Evolutionary conservation across 2,888 invertebrate species (phyloP).

Genomic region (Cryptus armator): DNA sequence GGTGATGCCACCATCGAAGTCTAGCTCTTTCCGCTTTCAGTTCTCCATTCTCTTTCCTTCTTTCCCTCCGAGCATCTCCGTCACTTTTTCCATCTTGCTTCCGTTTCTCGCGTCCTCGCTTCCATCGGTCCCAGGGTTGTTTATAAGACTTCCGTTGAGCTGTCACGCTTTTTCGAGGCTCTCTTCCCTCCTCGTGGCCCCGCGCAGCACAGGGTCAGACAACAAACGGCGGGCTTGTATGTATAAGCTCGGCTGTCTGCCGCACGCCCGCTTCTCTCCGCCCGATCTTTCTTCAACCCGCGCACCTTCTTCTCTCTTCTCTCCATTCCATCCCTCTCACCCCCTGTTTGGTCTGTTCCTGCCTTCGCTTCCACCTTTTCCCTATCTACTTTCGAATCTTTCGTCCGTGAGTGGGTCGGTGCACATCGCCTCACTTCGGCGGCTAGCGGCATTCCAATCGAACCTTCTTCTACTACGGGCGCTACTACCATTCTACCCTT

Average conservation of each 20-base stretch:
- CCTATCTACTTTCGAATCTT: slow-evolving; percentile 64
- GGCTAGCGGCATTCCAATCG: slow-evolving; percentile 63
- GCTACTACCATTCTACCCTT: slow-evolving; percentile 29
- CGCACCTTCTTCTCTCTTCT: slow-evolving; percentile 29
- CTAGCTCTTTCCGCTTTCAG: slow-evolving; percentile 3
- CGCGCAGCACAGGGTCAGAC: slow-evolving; percentile 73
- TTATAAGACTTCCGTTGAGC: slow-evolving; percentile 81
- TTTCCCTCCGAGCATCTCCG: slow-evolving; percentile 5
- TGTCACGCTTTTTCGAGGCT: slow-evolving; percentile 74
- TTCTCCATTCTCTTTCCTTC: slow-evolving; percentile 4
- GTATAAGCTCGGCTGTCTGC: slow-evolving; percentile 79
- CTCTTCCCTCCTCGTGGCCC: slow-evolving; percentile 31
- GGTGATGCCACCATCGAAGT: slow-evolving; percentile 4
- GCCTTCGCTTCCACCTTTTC: slow-evolving; percentile 52
- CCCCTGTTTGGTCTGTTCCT: slow-evolving; percentile 27
- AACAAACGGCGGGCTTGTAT: slow-evolving; percentile 79
- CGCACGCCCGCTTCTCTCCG: slow-evolving; percentile 76
- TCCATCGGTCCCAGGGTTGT: slow-evolving; percentile 77
- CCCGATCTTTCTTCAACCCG: slow-evolving; percentile 43
- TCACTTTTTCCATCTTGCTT: slow-evolving; percentile 61
- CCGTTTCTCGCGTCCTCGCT: slow-evolving; percentile 47
- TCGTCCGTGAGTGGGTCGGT: slow-evolving; percentile 47
- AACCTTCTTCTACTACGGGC: slow-evolving; percentile 34
- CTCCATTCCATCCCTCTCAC: slow-evolving; percentile 29
- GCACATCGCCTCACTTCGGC: slow-evolving; percentile 42